Evolutionary conservation across 1,140 invertebrate species (phyloP).

Genomic region (Pentalonia nigronervosa): DNA sequence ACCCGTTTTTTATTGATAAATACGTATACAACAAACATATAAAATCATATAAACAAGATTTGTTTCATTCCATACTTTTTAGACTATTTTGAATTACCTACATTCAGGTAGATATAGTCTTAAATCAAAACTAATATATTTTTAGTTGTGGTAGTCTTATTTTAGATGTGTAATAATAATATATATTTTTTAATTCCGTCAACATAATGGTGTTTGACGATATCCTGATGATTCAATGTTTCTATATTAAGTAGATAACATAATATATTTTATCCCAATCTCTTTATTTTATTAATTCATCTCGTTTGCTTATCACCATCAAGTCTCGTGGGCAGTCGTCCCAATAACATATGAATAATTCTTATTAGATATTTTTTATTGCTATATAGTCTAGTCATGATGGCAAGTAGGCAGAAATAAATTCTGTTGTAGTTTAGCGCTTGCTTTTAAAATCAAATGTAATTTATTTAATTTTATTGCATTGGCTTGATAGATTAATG

Average conservation of each 20-base stretch:
- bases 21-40: too few species aligned
- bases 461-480: neutral
- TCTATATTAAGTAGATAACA: neutral
- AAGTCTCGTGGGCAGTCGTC: neutral
- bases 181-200: neutral
- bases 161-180: neutral
- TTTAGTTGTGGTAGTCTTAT: neutral
- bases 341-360: neutral
- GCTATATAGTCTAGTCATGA: neutral
- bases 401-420: neutral
- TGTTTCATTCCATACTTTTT: neutral
- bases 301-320: neutral
- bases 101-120: neutral
- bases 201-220: neutral
- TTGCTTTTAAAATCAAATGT: neutral
- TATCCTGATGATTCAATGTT: neutral
- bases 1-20: neutral
- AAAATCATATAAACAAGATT: too few species aligned
- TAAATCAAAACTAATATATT: neutral
- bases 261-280: neutral
- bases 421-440: neutral
- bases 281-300: neutral
- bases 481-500: conserved; percentile 4
- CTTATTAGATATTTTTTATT: neutral
- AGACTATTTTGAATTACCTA: neutral